phyloP scores from a whole-genome alignment of 2,888 invertebrate genomes.

The Aleiodes alternator region DNA sequence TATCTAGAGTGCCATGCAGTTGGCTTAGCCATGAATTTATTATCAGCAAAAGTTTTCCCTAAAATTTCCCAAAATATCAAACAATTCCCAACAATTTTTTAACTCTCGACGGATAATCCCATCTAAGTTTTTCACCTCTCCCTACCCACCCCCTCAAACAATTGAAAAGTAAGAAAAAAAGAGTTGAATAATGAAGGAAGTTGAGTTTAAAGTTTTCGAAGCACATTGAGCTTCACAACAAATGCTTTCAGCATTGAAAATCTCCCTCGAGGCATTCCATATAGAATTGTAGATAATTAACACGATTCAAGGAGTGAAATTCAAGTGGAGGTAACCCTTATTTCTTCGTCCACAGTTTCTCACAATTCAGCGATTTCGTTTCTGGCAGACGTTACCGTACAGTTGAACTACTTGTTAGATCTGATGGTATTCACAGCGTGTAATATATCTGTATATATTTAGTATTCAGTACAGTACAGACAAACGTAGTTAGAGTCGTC shows the following conservation, averaged over 20 bases:
- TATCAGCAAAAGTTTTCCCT: too few relatives aligned
- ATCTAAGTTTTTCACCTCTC: neutral
- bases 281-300: conserved; percentile 41
- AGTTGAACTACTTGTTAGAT: conserved; percentile 35
- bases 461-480: conserved; percentile 30
- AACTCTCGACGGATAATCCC: neutral
- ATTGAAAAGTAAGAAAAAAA: neutral
- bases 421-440: neutral
- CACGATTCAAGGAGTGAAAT: conserved; percentile 32
- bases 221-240: conserved; percentile 27
- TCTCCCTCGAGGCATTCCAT: neutral
- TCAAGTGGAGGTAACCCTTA: conserved; percentile 30
- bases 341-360: conserved; percentile 14
- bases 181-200: neutral
- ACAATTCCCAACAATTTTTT: neutral
- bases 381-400: conserved; percentile 27
- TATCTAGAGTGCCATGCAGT: too few relatives aligned
- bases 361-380: conserved; percentile 20
- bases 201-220: conserved; percentile 10
- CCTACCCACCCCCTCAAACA: too few relatives aligned
- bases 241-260: conserved; percentile 25
- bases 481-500: neutral
- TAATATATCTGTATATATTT: neutral
- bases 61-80: neutral
- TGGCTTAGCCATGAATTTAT: too few relatives aligned